phyloP scores from a whole-genome alignment of 2,888 invertebrate genomes.

The Hirudinaria manillensis region DNA sequence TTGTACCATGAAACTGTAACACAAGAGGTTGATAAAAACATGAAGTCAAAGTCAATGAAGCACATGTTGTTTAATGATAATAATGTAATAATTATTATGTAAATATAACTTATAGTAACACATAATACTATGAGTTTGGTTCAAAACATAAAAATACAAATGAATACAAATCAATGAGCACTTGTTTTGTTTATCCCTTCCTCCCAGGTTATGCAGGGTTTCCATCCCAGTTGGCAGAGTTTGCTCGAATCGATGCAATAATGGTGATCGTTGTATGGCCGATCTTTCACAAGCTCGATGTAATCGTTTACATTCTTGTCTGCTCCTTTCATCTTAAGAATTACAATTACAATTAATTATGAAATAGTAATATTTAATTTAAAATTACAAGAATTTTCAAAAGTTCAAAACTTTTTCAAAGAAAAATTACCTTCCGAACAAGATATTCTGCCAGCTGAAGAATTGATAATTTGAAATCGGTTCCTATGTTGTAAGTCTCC shows the following conservation, averaged over 20 bases:
- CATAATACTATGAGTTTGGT: neutral
- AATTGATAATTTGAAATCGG: constrained; percentile 45
- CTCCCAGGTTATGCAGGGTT: constrained; percentile 40
- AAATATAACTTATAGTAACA: constrained; percentile 1
- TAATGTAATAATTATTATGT: neutral
- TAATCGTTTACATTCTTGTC: constrained; percentile 34
- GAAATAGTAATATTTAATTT: neutral
- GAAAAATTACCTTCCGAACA: constrained; percentile 42
- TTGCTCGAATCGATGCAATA: constrained; percentile 43
- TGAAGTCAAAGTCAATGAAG: neutral
- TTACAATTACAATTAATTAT: neutral
- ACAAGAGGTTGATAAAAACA: neutral
- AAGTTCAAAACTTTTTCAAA: no score
- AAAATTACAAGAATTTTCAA: no score
- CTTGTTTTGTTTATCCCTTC: constrained; percentile 42
- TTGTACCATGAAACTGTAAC: constrained; percentile 42
- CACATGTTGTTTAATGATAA: neutral
- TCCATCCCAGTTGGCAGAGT: constrained; percentile 43
- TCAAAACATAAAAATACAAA: neutral
- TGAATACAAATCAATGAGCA: neutral
- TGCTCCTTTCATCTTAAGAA: constrained; percentile 33
- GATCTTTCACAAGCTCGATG: constrained; percentile 40
- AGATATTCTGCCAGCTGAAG: constrained; percentile 49
- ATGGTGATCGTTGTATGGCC: constrained; percentile 42
- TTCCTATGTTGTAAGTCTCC: constrained; percentile 44